phyloP scores from a whole-genome alignment of 2,888 invertebrate genomes.

The Leptinotarsa haldemani region DNA sequence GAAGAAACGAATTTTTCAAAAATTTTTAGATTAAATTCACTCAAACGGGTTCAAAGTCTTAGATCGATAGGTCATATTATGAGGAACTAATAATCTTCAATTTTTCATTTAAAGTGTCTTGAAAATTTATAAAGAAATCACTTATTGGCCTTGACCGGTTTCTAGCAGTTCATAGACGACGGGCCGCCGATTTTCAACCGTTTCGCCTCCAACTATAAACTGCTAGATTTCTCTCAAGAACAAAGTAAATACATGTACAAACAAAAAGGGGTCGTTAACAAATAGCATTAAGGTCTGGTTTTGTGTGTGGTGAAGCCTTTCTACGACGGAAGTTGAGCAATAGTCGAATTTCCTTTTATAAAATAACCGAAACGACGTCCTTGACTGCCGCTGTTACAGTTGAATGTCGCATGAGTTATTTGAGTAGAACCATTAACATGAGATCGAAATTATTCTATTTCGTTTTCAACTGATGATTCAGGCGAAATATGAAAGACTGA shows the following conservation, averaged over 20 bases:
- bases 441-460: too few species aligned
- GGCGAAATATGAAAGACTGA: too few species aligned
- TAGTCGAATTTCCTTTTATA: constrained; percentile 30
- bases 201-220: constrained; percentile 4
- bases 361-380: neutral
- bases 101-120: too few species aligned
- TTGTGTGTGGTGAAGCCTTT: constrained; percentile 27
- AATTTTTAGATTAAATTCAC: too few species aligned
- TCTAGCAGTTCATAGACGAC: neutral
- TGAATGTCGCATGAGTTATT: too few species aligned
- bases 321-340: constrained; percentile 29
- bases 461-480: too few species aligned
- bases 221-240: constrained; percentile 12
- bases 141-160: neutral
- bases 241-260: constrained; percentile 27
- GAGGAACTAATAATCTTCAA: too few species aligned
- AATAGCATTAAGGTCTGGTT: constrained; percentile 29
- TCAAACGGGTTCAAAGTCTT: too few species aligned
- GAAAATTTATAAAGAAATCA: too few species aligned
- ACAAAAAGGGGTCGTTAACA: constrained; percentile 25
- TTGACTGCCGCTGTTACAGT: neutral
- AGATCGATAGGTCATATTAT: too few species aligned
- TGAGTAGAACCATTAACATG: too few species aligned
- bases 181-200: neutral
- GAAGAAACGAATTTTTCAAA: too few species aligned